A percentile compares a stretch with the other conserved stretches of the same genome.
Conservation (phyloP, 1,140 invertebrate genomes). For the Nixonia krombeini region DNA sequence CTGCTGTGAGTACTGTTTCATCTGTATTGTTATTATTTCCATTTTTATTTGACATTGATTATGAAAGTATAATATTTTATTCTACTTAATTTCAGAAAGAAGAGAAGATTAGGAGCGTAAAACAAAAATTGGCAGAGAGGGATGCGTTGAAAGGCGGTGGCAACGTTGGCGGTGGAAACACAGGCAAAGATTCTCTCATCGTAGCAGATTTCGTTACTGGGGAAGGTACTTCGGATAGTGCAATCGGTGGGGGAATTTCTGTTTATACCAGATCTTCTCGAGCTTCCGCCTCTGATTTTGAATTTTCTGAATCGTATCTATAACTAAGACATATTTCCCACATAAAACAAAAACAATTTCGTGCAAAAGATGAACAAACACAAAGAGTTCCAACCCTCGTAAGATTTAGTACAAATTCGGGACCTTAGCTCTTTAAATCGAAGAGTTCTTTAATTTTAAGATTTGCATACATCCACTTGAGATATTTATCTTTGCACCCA, state of each 20-base stretch:
- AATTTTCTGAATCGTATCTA: conserved; percentile 90
- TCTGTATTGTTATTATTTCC: no score
- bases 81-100: conserved; percentile 80
- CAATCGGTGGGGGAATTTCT: conserved; percentile 79
- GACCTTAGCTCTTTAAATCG: conserved; percentile 38
- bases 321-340: conserved; percentile 65
- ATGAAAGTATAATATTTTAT: not conserved
- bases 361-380: conserved; percentile 5
- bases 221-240: conserved; percentile 83
- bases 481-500: conserved; percentile 41
- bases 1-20: conserved; percentile 77
- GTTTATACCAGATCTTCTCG: conserved; percentile 83
- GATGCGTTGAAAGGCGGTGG: conserved; percentile 72
- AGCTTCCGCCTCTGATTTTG: conserved; percentile 85
- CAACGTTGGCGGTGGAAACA: conserved; percentile 47
- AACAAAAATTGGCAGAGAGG: conserved; percentile 83
- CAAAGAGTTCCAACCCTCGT: conserved; percentile 8
- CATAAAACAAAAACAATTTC: not conserved
- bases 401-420: conserved; percentile 50
- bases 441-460: conserved; percentile 39
- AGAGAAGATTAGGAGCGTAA: conserved; percentile 86
- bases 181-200: conserved; percentile 72
- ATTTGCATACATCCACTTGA: conserved; percentile 36
- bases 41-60: not conserved
- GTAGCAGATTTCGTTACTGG: conserved; percentile 82